Percentiles rank a stretch among this genome's conserved stretches.
phyloP scores from a whole-genome alignment of 2,888 invertebrate genomes.

The Nyleta sp. region DNA sequence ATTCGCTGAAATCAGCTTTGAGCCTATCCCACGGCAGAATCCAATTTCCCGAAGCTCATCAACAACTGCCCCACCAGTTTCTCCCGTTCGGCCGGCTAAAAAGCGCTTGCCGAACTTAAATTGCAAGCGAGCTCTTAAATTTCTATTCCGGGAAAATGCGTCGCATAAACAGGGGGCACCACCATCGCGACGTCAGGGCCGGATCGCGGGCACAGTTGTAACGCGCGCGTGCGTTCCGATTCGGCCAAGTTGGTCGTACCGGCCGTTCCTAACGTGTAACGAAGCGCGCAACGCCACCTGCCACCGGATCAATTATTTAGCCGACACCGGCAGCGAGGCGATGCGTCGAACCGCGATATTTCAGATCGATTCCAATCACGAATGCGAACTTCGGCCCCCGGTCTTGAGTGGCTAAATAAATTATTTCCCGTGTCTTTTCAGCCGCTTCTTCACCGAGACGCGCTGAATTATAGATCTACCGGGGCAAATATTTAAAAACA shows the following conservation, averaged over 20 bases:
- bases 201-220: constrained; percentile 37
- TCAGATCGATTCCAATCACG: constrained; percentile 60
- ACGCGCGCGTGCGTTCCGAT: constrained; percentile 14
- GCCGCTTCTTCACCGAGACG: neutral
- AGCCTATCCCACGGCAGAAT: neutral
- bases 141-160: constrained; percentile 10
- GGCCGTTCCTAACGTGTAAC: constrained; percentile 36
- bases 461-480: neutral
- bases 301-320: constrained; percentile 62
- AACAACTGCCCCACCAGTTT: no score
- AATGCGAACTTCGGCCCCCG: constrained; percentile 44
- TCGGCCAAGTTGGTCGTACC: constrained; percentile 38
- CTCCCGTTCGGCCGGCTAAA: neutral
- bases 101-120: constrained; percentile 22
- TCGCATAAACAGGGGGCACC: constrained; percentile 32
- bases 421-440: constrained; percentile 39
- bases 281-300: constrained; percentile 55
- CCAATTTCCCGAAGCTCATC: constrained; percentile 6
- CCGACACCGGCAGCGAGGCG: constrained; percentile 46
- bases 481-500: no score
- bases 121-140: constrained; percentile 18
- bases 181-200: constrained; percentile 12
- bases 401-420: constrained; percentile 49
- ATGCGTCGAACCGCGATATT: constrained; percentile 57
- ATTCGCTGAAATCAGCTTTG: constrained; percentile 7